Evolutionary conservation across 2,113 vertebrate species (phyloP), one percentile per base, ranked within the genome.

Genomic region (Rhynchopsitta pachyrhyncha): DNA sequence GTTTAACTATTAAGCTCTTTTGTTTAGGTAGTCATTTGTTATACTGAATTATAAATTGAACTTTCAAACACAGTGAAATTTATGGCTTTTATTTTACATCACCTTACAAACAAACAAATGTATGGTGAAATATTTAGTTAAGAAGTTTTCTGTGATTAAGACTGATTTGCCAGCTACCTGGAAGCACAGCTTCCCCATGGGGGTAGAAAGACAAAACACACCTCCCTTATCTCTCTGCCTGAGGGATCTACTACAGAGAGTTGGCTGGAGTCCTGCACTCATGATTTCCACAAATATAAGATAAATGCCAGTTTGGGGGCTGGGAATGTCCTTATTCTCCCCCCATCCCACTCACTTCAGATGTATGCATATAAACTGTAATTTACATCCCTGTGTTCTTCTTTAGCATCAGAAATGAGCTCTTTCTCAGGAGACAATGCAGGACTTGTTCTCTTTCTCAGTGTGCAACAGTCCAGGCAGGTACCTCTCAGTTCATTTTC

Each of bases 61-160:
- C 47, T 94, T 94, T 86, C 52, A 94, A 94, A 87, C 59, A 76
- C 66, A 39, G 35, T 69, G 67, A 91, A 80, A 89, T 28, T 60
- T 44, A 73, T 85, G 42, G 62, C 33, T 5, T 53, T 90, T 55
- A 46, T 33, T 70, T 27, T 68, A 69, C 64, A 67, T 84, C 82
- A 88, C 37, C 84, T 23, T 50, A 62, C 18, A 64, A 49, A 25
- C 42, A 95, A 96, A 94, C 19, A 85, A 41, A 16, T 64, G 53
- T 90, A 66, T 37, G 16, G 44, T 53, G 52, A 80, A 71, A 66
- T 83, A 83, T 35, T 86, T 92, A 76, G 90, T 89, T 85, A 88
- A 80, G 13, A 75, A 59, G 27, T 44, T 84, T 91, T 71, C 94
- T 79, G 86, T 75, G 19, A 47, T 50, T 86, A 91, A 90, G 69